Evolutionary conservation across 2,888 invertebrate genomes (phyloP).

Genomic region (Frankliniella intonsa): DNA sequence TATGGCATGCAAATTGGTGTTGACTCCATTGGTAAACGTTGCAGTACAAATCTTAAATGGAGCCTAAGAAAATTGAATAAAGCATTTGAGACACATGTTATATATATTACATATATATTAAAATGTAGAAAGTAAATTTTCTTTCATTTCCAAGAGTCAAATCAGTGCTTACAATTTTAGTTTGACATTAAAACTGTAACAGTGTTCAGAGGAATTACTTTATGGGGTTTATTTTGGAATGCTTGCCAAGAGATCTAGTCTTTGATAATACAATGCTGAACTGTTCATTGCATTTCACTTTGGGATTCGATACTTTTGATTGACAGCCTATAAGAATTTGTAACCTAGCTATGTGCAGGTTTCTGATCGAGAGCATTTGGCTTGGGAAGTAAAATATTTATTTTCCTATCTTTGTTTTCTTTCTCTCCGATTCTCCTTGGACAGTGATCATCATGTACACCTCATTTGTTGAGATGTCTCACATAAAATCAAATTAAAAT

Average conservation of each 20-base stretch:
- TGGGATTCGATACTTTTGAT: not conserved
- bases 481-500: no score
- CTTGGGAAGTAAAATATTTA: constrained; percentile 27
- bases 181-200: not conserved
- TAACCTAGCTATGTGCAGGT: not conserved
- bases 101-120: not conserved
- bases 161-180: not conserved
- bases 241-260: constrained; percentile 16
- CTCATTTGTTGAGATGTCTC: no score
- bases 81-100: constrained; percentile 10
- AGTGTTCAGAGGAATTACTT: no score
- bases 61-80: not conserved
- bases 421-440: not conserved
- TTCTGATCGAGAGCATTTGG: not conserved
- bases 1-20: not conserved
- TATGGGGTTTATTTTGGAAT: not conserved
- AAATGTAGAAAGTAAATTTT: not conserved
- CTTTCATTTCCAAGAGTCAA: not conserved
- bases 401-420: not conserved
- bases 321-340: not conserved
- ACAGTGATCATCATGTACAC: no score
- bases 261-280: not conserved
- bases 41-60: constrained; percentile 2
- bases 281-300: not conserved
- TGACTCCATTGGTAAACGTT: not conserved